phyloP scores from a whole-genome alignment of 2,113 vertebrate genomes.

The Mesembrinibis cayennensis region DNA sequence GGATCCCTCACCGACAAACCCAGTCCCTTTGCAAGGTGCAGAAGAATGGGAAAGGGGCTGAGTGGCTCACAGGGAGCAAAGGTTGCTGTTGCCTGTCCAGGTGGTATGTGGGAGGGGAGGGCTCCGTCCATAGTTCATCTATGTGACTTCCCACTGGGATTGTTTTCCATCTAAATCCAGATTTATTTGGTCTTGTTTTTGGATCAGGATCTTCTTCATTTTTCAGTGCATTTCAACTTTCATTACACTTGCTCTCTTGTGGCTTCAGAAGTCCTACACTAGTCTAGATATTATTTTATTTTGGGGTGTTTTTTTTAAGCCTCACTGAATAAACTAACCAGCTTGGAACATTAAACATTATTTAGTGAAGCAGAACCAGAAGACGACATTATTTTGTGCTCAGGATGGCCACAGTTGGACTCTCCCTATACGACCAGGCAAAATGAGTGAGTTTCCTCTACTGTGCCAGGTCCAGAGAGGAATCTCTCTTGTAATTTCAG shows the following conservation, averaged over 20 bases:
- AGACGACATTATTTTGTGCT: background rate
- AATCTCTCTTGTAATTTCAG: conserved; percentile 13
- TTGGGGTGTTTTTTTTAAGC: background rate
- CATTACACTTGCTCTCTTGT: background rate
- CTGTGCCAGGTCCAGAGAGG: background rate
- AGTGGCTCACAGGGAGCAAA: background rate
- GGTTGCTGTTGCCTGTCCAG: background rate
- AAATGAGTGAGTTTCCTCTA: background rate
- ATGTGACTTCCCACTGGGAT: accelerated
- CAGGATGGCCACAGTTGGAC: background rate
- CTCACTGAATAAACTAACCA: background rate
- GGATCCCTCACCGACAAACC: background rate
- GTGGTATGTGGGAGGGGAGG: background rate
- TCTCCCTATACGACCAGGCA: background rate
- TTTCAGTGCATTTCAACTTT: background rate
- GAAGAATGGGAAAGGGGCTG: background rate
- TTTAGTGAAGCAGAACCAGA: background rate
- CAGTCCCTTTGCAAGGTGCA: background rate
- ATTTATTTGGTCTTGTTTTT: background rate
- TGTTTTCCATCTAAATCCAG: background rate
- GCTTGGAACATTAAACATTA: background rate
- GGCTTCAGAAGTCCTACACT: background rate
- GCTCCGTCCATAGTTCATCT: background rate
- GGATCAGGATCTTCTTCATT: background rate
- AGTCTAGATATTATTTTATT: background rate